Conservation (phyloP, 2,797 vertebrate genomes). For the Poeciliopsis infans region DNA sequence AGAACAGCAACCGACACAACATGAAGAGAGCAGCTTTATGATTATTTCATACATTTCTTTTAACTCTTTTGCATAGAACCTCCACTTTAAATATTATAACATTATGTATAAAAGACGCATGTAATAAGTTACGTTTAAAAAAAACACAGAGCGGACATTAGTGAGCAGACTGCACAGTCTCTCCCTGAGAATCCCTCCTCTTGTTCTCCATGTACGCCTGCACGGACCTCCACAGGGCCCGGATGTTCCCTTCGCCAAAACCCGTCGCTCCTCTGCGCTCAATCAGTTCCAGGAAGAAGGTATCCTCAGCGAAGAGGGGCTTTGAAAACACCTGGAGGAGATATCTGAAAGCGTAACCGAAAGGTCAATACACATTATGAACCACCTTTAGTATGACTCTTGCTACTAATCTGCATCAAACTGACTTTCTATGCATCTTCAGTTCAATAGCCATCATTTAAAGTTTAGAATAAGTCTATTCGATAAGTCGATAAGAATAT, state of each 20-base stretch:
- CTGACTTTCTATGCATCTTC: not conserved
- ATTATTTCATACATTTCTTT: not conserved
- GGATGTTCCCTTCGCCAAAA: conserved; percentile 94
- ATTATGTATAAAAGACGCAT: not conserved
- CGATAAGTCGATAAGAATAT: no score
- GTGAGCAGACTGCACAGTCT: conserved; percentile 29
- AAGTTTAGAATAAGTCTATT: not conserved
- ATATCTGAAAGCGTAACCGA: conserved; percentile 66
- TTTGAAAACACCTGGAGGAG: conserved; percentile 95
- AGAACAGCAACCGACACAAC: not conserved
- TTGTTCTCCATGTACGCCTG: conserved; percentile 85
- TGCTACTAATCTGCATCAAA: not conserved
- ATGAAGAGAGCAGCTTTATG: not conserved
- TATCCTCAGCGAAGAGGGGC: conserved; percentile 90
- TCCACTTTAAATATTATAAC: not conserved
- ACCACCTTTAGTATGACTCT: not conserved
- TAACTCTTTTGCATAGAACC: not conserved
- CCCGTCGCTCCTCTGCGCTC: conserved; percentile 88
- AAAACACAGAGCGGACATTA: conserved; percentile 22
- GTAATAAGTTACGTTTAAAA: conserved; percentile 1
- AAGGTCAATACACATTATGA: not conserved
- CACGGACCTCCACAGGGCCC: conserved; percentile 90
- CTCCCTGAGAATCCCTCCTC: conserved; percentile 10
- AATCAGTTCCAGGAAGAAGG: conserved; percentile 95
- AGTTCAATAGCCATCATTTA: not conserved